Conservation (phyloP, 2,113 vertebrate species). For the Carollia perspicillata region DNA sequence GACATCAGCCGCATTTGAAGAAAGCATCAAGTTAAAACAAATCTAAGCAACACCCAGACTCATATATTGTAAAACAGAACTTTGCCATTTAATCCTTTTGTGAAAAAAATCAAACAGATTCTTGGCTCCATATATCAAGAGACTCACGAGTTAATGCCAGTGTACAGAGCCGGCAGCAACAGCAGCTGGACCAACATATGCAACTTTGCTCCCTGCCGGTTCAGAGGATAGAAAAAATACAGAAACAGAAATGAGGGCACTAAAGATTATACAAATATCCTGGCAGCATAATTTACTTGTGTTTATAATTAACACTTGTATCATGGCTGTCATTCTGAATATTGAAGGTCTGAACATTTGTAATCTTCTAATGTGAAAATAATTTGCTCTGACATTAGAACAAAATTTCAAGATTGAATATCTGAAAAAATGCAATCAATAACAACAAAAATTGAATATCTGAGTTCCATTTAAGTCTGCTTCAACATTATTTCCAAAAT, state of each 20-base stretch:
- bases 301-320: neutral
- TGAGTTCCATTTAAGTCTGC: neutral
- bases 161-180: neutral
- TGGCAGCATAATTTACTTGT: neutral
- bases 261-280: neutral
- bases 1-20: neutral
- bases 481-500: neutral
- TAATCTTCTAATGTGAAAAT: neutral
- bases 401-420: neutral
- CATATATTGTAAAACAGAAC: neutral
- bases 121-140: neutral
- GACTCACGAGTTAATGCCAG: neutral
- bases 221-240: neutral
- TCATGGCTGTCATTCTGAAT: neutral
- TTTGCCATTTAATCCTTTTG: neutral
- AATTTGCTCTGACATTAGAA: neutral
- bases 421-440: neutral
- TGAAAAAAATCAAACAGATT: neutral
- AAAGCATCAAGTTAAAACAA: neutral
- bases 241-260: neutral
- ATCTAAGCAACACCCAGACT: neutral
- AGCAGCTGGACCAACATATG: conserved; percentile 30
- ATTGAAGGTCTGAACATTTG: neutral
- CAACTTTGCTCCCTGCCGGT: neutral
- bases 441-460: neutral